Evolutionary conservation across 2,113 vertebrate genomes (phyloP).

Genomic region (Struthio camelus): DNA sequence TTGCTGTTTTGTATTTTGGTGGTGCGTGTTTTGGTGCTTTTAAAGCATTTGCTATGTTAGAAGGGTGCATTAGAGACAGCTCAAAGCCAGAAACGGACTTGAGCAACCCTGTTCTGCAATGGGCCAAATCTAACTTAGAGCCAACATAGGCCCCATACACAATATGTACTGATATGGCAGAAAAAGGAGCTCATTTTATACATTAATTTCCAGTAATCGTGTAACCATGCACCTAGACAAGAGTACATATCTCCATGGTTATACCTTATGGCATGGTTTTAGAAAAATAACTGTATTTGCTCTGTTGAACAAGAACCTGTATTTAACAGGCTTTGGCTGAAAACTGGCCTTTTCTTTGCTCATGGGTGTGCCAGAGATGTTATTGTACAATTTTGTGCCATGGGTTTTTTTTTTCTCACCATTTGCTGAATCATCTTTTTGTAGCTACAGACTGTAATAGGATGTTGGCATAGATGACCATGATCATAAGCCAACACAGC

Average conservation of each 20-base stretch:
- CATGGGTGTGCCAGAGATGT: neutral
- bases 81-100: neutral
- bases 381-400: neutral
- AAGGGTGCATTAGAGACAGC: neutral
- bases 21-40: neutral
- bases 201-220: neutral
- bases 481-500: neutral
- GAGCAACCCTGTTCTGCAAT: neutral
- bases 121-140: neutral
- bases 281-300: neutral
- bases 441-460: neutral
- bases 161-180: neutral
- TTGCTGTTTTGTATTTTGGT: neutral
- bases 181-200: neutral
- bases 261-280: neutral
- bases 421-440: rapidly evolving
- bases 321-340: neutral
- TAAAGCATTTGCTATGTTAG: neutral
- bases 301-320: neutral
- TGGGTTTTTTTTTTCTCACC: neutral
- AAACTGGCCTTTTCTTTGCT: neutral
- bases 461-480: rapidly evolving
- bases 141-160: neutral
- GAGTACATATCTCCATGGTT: neutral
- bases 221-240: neutral